Evolutionary conservation across 1,140 invertebrate genomes (phyloP), one percentile per base, ranked within the genome.

Genomic region (Drosophila murphyi): DNA sequence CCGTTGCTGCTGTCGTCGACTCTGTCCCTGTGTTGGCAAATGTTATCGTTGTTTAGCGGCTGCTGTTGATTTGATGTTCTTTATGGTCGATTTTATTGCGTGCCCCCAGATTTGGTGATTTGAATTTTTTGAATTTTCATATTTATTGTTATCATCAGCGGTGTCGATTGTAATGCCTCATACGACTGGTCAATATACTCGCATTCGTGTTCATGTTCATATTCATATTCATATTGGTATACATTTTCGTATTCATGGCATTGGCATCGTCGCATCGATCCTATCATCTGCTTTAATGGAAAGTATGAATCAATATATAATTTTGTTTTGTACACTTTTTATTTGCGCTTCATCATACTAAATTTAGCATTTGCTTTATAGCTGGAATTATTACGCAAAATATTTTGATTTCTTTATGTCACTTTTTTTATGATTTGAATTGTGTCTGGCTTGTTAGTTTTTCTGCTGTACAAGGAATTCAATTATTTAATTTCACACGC

Each of bases 101-200:
- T 67, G 12, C 61, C 57, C 56, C 75, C 71, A 75, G 78, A 80
- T 78, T 80, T 80, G 61, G 61, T 76, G 69, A 80, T 80, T 80
- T 80, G 68, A 68, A 72, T 80, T 70, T 80, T 80, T 75, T 51
- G 65, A 75, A 75, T 78, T 80, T 71, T 80, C 65, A 80, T 80
- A 71, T 80, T 78, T 80, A 78, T 80, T 71, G 65, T 71, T 65
- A 67, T 62, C 76, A 62, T 70, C 61, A 78, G 45, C 60, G 74
- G 69, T 68, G 41, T 52, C 60, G 72, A 65, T 37, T 78, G 54
- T 43, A 60, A 64, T 70, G 72, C 52, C 65, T 54, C 28, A 31
- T 54, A 56, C 48, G 39, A 62, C 68, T 60, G 74, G 75, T 78
- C 67, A 71, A 71, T 65, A 64, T 51, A 47, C 56, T 65, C 39